Evolutionary conservation across 2,113 vertebrate species (phyloP), one percentile per base, ranked within the genome.

Genomic region (Hiodon tergisus): DNA sequence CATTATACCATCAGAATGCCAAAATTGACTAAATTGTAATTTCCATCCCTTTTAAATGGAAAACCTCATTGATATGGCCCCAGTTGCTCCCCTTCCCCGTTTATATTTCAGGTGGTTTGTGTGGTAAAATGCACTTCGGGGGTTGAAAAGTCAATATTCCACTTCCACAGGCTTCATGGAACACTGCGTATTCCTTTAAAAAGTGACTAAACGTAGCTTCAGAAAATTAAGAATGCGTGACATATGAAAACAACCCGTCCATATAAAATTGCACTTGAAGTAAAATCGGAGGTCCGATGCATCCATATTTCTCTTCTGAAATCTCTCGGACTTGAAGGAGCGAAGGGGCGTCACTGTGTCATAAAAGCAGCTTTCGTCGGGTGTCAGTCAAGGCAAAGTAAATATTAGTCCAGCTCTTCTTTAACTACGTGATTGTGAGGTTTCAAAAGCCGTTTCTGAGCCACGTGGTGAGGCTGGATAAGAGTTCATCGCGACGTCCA

Each of bases 21-120:
- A 86, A 82, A 86, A 83, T 78, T 86, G 82, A 87, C 85, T 84
- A 83, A 81, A 85, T 85, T 83, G 68, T 78, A 74, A 81, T 85
- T 85, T 84, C 77, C 81, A 81, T 84, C 71, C 78, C 78, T 80
- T 54, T 69, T 46, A 59, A 76, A 72, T 66, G 66, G 78, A 70
- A 85, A 80, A 83, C 51, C 62, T 46, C 16, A 5, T 46, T 73
- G 78, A 81, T 79, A 72, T 81, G 63, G 65, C 67, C 74, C 61
- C 54, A 79, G 82, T 81, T 83, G 54, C 54, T 50, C 67, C 51
- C 58, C 50, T 76, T 77, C 14, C 31, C 69, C 57, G 13, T 48
- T 67, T 17, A 65, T 62, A 52, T 75, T 11, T 54, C 59, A 60
- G 78, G 73, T 70, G 57, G 71, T 80, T 82, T 78, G 76, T 77